A percentile compares a stretch with the other conserved stretches of the same genome.
These are phyloP conservation scores for Chionoecetes opilio DNA, from an alignment of 1,140 invertebrate genomes.

Conservation along the genomic window DNA sequence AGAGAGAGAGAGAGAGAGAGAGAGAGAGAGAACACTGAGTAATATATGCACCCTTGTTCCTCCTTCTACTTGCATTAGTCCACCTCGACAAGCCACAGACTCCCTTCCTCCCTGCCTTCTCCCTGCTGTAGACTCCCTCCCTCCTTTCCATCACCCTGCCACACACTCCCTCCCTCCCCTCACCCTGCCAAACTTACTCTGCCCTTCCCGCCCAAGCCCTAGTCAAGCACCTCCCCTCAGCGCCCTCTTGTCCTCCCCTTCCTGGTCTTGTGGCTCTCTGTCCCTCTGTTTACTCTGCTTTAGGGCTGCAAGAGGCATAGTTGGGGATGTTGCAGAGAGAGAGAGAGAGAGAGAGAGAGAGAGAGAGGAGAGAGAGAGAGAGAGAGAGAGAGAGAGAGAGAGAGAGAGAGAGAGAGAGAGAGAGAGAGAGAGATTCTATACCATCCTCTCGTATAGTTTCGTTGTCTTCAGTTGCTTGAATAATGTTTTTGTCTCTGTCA, in stretches of 20 bases:
- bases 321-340: neutral
- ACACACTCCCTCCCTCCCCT: neutral
- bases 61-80: conserved; percentile 32
- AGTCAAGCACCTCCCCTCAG: neutral
- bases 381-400: conserved; percentile 7
- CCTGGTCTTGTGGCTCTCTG: neutral
- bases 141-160: neutral
- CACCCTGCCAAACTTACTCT: no score
- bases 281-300: conserved; percentile 10
- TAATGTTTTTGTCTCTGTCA: neutral
- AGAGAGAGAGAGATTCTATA: neutral
- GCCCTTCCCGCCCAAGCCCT: neutral
- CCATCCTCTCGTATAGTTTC: neutral
- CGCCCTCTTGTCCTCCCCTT: neutral
- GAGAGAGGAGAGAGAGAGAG: conserved; percentile 54
- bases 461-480: no score
- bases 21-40: neutral
- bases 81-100: neutral
- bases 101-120: neutral
- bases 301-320: conserved; percentile 13
- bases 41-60: conserved; percentile 11
- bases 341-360: conserved; percentile 48
- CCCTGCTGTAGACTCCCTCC: no score
- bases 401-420: conserved; percentile 55
- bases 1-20: conserved; percentile 48